These are phyloP conservation scores for Monochamus alternatus DNA, from an alignment of 2,888 invertebrate genomes.

Conservation along the genomic window DNA sequence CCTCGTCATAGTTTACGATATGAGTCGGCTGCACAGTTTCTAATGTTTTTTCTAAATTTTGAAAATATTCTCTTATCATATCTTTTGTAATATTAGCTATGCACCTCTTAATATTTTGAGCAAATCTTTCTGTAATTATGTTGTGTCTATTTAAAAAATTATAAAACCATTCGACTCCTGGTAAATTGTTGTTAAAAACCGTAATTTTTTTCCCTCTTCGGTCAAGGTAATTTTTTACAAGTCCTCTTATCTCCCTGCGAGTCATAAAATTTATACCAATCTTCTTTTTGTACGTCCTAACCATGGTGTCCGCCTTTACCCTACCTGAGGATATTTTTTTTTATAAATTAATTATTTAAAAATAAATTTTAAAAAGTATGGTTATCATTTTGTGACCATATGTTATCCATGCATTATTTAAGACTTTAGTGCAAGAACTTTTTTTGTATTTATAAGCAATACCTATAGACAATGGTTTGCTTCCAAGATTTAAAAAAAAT, in stretches of 20 bases:
- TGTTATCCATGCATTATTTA: neutral
- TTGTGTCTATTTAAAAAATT: constrained; percentile 29
- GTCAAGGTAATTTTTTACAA: constrained; percentile 34
- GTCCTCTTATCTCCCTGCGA: constrained; percentile 24
- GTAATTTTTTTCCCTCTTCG: constrained; percentile 31
- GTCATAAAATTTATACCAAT: constrained; percentile 31
- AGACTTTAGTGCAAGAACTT: neutral
- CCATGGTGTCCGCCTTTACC: constrained; percentile 37
- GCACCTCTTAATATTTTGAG: constrained; percentile 14
- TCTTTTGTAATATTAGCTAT: constrained; percentile 37
- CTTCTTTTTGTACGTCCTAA: constrained; percentile 32
- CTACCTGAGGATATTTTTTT: constrained; percentile 12
- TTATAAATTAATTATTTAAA: constrained; percentile 11
- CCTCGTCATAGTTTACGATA: constrained; percentile 49
- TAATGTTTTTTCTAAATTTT: constrained; percentile 39
- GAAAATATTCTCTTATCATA: constrained; percentile 41
- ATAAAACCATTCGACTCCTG: constrained; percentile 31
- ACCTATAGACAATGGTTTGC: neutral
- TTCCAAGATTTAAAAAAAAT: constrained; percentile 7
- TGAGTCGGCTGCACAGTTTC: constrained; percentile 12
- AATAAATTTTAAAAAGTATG: neutral
- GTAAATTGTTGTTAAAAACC: constrained; percentile 3
- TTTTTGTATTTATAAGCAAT: neutral
- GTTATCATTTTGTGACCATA: neutral
- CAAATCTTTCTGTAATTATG: too few species aligned